These are phyloP conservation scores for Mythimna ferrago DNA, from an alignment of 2,888 invertebrate species.

Conservation along the genomic window DNA sequence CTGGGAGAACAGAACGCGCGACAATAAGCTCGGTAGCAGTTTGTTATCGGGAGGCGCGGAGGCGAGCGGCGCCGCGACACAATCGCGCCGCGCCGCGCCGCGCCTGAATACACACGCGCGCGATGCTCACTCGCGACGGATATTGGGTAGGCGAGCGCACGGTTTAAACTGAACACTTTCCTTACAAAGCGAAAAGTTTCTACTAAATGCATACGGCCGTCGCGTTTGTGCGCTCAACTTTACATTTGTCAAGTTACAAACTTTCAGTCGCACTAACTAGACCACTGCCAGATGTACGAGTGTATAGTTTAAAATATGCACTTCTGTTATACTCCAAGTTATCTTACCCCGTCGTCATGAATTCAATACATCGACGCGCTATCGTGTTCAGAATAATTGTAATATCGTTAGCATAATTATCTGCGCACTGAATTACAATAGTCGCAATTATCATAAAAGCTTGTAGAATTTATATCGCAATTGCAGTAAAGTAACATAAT, in stretches of 20 bases:
- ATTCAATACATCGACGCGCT: constrained; percentile 44
- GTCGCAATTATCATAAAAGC: constrained; percentile 21
- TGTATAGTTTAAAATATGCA: constrained; percentile 48
- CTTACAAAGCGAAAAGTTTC: constrained; percentile 86
- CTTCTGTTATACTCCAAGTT: constrained; percentile 30
- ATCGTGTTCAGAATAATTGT: constrained; percentile 50
- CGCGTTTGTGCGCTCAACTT: constrained; percentile 80
- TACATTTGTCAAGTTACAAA: constrained; percentile 81
- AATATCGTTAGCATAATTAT: constrained; percentile 47
- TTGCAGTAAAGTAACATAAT: not conserved
- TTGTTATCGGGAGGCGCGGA: constrained; percentile 73
- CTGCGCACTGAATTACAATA: constrained; percentile 18
- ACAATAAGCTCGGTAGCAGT: constrained; percentile 75
- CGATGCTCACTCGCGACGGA: constrained; percentile 79
- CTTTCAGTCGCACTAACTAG: constrained; percentile 74
- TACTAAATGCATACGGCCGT: constrained; percentile 84
- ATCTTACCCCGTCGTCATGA: constrained; percentile 25
- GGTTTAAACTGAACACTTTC: constrained; percentile 83
- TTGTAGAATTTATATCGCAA: constrained; percentile 5
- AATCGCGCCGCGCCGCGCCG: constrained; percentile 70
- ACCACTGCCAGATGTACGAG: constrained; percentile 57
- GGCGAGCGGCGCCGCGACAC: constrained; percentile 65
- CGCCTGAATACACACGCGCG: constrained; percentile 79
- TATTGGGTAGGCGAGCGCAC: constrained; percentile 82
- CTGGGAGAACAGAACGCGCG: constrained; percentile 62